Evolutionary conservation across 2,888 invertebrate genomes (phyloP).

Genomic region (Nemotelus nigrinus): DNA sequence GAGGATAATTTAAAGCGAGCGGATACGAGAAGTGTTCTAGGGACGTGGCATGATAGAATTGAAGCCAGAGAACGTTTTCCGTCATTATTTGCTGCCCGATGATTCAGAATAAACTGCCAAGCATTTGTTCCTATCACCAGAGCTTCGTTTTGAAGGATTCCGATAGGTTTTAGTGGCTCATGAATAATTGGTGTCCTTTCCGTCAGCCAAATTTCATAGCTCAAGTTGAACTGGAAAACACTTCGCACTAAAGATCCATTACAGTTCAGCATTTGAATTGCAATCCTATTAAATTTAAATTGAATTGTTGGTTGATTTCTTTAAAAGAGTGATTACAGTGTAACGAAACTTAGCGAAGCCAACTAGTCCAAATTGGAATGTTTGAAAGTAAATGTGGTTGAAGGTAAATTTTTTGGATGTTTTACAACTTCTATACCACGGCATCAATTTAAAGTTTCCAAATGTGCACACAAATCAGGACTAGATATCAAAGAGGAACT

Average conservation of each 20-base stretch:
- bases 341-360: background rate
- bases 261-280: slow-evolving; percentile 34
- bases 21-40: background rate
- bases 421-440: too few species aligned
- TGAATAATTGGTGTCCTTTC: slow-evolving; percentile 39
- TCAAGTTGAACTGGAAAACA: slow-evolving; percentile 30
- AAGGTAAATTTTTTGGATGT: too few species aligned
- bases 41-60: slow-evolving; percentile 14
- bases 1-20: slow-evolving; percentile 22
- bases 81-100: slow-evolving; percentile 39
- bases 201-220: slow-evolving; percentile 11
- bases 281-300: slow-evolving; percentile 39
- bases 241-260: slow-evolving; percentile 42
- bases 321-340: background rate
- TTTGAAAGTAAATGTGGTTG: too few species aligned
- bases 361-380: too few species aligned
- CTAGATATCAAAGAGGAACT: too few species aligned
- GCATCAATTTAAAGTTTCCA: too few species aligned
- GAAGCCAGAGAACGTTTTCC: slow-evolving; percentile 25
- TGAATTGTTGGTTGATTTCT: slow-evolving; percentile 5
- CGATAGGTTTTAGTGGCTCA: slow-evolving; percentile 34
- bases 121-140: slow-evolving; percentile 23
- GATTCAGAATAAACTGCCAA: slow-evolving; percentile 36
- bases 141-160: slow-evolving; percentile 14
- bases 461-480: too few species aligned